These are phyloP conservation scores for Salvator merianae DNA, from an alignment of 2,113 vertebrate genomes.

Conservation along the genomic window DNA sequence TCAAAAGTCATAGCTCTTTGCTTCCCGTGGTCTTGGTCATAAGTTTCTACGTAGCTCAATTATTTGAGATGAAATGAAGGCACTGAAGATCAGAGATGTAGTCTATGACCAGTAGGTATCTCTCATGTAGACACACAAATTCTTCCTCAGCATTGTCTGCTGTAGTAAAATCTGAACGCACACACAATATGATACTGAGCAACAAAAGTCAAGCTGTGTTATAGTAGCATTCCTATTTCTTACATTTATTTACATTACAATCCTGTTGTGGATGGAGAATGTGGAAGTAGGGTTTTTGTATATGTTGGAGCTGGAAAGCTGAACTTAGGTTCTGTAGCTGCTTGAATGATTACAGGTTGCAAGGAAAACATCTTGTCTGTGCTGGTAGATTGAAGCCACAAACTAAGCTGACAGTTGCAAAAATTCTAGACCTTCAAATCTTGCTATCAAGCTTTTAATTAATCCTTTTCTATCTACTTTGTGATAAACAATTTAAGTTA, in stretches of 20 bases:
- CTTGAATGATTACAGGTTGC: not conserved
- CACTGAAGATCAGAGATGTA: no score
- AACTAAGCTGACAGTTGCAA: not conserved
- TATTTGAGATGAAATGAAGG: not conserved
- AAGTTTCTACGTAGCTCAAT: not conserved
- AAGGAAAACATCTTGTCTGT: not conserved
- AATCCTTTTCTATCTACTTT: not conserved
- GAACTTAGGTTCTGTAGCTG: not conserved
- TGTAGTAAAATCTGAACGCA: not conserved
- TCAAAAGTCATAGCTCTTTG: not conserved
- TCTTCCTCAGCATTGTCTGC: no score
- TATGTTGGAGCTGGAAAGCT: not conserved
- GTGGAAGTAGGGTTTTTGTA: no score
- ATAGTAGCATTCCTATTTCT: not conserved
- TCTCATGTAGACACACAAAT: no score
- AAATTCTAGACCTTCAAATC: not conserved
- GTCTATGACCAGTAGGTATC: no score
- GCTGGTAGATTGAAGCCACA: not conserved
- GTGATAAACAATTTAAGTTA: no score
- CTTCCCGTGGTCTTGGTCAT: not conserved
- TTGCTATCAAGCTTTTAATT: not conserved
- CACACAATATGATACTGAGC: not conserved
- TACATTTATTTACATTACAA: no score
- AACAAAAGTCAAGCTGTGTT: not conserved
- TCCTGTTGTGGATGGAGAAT: not conserved